Evolutionary conservation across 2,888 invertebrate genomes (phyloP).

Genomic region (Eristalis pertinax): DNA sequence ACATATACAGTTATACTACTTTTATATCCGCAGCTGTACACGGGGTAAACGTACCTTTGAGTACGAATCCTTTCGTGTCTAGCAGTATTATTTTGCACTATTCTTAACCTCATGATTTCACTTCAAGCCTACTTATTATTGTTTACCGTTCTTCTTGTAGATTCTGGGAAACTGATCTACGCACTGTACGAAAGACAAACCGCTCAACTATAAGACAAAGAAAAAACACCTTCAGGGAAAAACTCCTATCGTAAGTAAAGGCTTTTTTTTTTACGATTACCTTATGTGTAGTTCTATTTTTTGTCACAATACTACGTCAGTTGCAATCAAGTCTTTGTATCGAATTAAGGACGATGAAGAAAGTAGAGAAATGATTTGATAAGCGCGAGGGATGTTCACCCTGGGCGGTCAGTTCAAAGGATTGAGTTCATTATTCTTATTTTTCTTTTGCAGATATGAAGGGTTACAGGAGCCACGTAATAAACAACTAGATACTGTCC

Average conservation of each 20-base stretch:
- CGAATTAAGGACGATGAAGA: not conserved
- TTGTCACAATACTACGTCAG: not conserved
- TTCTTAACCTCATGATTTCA: not conserved
- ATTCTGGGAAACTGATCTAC: constrained; percentile 91
- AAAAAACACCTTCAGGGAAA: constrained; percentile 74
- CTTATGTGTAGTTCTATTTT: not conserved
- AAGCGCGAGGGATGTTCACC: not conserved
- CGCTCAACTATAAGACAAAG: constrained; percentile 82
- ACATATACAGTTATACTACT: not conserved
- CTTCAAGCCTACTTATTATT: not conserved
- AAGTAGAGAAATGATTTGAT: not conserved
- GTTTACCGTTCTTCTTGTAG: constrained; percentile 73
- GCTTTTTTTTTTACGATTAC: not conserved
- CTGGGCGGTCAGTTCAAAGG: not conserved
- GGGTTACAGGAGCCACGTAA: constrained; percentile 78
- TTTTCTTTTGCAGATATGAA: constrained; percentile 74
- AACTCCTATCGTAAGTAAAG: constrained; percentile 75
- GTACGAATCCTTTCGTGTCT: not conserved
- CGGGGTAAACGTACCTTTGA: not conserved
- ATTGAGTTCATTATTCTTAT: not conserved
- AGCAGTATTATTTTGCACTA: not conserved
- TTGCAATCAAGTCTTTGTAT: not conserved
- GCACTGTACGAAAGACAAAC: constrained; percentile 87
- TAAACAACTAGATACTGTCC: constrained; percentile 84
- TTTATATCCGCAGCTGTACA: not conserved